Conservation (phyloP, 2,797 vertebrate genomes). For the Cuculus canorus region DNA sequence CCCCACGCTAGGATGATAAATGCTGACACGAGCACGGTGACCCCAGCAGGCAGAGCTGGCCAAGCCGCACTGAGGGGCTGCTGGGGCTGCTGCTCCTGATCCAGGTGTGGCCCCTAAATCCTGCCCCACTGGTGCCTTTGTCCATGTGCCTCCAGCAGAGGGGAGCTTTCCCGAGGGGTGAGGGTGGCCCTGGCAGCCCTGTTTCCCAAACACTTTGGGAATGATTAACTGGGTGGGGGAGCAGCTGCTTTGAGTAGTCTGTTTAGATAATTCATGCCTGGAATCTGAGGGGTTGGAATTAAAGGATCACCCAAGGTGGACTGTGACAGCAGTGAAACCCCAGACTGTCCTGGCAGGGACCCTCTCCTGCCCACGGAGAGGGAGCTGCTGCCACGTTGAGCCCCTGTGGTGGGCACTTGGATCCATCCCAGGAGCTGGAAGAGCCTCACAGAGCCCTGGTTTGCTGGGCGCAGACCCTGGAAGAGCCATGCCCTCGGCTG, state of each 20-base stretch:
- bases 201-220: neutral
- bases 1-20: neutral
- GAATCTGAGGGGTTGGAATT: neutral
- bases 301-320: accelerated
- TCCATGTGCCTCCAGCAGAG: neutral
- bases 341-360: neutral
- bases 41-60: neutral
- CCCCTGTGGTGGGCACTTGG: neutral
- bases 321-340: neutral
- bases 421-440: too few species aligned
- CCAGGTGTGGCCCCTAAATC: neutral
- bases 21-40: accelerated
- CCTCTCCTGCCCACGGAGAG: neutral
- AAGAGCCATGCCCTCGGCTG: accelerated
- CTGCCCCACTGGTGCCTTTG: neutral
- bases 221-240: neutral
- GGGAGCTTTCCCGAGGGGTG: neutral
- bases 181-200: accelerated
- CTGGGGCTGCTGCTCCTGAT: neutral
- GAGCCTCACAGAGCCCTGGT: accelerated
- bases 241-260: too few species aligned
- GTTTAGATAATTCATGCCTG: accelerated
- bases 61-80: neutral
- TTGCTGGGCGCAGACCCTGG: neutral
- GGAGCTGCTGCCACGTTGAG: accelerated